Percentiles rank a stretch among this genome's conserved stretches.
Evolutionary conservation across 1,140 invertebrate genomes (phyloP).

Genomic region (Steinernema feltiae): DNA sequence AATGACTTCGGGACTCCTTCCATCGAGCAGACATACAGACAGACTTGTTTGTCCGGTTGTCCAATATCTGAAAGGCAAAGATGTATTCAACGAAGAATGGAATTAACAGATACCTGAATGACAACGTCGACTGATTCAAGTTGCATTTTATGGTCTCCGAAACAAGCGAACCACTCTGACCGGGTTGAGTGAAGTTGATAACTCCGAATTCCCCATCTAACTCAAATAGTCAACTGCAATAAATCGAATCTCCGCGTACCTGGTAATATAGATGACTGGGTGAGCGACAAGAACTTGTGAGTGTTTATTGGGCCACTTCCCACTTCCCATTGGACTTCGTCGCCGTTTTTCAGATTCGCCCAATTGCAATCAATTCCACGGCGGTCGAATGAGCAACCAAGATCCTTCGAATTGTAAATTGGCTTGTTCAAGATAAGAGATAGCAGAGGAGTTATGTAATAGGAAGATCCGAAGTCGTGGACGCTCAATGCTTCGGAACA

Average conservation of each 20-base stretch:
- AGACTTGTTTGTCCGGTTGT: slow-evolving; percentile 43
- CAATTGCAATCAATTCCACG: slow-evolving; percentile 47
- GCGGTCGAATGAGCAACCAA: slow-evolving; percentile 48
- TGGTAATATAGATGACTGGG: slow-evolving; percentile 23
- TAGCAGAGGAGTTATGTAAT: slow-evolving; percentile 50
- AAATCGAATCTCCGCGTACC: slow-evolving; percentile 24
- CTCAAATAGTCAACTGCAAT: slow-evolving; percentile 29
- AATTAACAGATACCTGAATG: slow-evolving; percentile 21
- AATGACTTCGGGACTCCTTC: slow-evolving; percentile 39
- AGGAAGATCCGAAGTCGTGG: slow-evolving; percentile 47
- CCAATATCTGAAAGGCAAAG: slow-evolving; percentile 30
- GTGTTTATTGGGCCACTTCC: slow-evolving; percentile 49
- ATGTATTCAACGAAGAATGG: neutral
- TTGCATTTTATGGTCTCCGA: slow-evolving; percentile 53
- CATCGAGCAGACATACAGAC: slow-evolving; percentile 37
- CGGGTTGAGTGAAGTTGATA: slow-evolving; percentile 33
- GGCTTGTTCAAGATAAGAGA: slow-evolving; percentile 16
- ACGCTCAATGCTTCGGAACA: slow-evolving; percentile 45
- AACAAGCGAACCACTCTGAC: slow-evolving; percentile 38
- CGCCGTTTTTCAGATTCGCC: slow-evolving; percentile 46
- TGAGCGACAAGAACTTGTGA: slow-evolving; percentile 45
- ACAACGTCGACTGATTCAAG: slow-evolving; percentile 30
- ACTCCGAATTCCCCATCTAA: slow-evolving; percentile 49
- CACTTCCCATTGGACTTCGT: slow-evolving; percentile 43
- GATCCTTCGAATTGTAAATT: slow-evolving; percentile 38